phyloP scores from a whole-genome alignment of 2,113 vertebrate species.

The Psilopogon haemacephalus region DNA sequence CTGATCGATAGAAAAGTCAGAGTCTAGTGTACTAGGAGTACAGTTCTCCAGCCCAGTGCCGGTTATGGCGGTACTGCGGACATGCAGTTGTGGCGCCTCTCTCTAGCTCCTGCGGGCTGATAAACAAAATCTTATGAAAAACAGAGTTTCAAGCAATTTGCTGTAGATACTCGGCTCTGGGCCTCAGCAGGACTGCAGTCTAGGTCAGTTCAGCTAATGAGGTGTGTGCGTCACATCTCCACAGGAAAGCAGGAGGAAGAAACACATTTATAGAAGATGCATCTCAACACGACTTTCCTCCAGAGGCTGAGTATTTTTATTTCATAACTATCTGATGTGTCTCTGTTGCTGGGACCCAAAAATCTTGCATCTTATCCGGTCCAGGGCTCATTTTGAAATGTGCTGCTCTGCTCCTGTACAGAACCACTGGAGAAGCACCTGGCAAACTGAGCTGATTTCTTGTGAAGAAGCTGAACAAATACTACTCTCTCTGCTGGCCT shows the following conservation, averaged over 20 bases:
- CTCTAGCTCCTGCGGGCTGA: background rate
- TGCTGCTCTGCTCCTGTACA: background rate
- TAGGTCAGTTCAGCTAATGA: background rate
- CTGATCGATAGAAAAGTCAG: background rate
- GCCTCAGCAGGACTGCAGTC: fast-evolving
- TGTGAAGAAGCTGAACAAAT: background rate
- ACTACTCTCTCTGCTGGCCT: background rate
- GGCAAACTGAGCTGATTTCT: background rate
- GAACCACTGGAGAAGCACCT: background rate
- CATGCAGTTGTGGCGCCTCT: background rate
- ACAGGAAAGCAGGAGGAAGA: background rate
- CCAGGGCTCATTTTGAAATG: background rate
- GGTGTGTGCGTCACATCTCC: fast-evolving
- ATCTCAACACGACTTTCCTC: background rate
- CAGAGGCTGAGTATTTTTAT: background rate
- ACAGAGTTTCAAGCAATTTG: background rate
- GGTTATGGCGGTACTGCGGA: fast-evolving
- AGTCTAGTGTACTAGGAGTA: background rate
- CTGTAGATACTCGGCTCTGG: fast-evolving
- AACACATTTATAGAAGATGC: background rate
- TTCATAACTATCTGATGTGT: background rate
- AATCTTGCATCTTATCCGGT: background rate
- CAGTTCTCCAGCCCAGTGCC: background rate
- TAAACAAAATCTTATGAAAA: background rate
- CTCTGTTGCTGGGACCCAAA: background rate